Evolutionary conservation across 35 echinoderm and acorn worm genomes (phyloP), one percentile per base, ranked within the genome.

Genomic region (Nesometra sesokonis): DNA sequence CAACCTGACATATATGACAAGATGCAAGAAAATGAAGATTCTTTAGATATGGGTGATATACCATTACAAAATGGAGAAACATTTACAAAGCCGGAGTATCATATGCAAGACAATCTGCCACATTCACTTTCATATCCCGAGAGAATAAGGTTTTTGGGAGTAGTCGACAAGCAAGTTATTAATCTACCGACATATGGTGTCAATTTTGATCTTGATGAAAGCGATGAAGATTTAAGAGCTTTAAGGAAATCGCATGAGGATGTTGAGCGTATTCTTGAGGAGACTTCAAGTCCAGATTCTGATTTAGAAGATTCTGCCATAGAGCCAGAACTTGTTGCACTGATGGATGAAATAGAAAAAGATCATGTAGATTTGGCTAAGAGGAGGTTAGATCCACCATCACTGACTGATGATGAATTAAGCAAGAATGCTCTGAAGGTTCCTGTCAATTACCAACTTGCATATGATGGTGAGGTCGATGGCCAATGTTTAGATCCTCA

Each of bases 181-280:
- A 67, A 67, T 67, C 52, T 67, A 27, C 52, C 52, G 23, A 67
- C 8, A 9, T 67, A 67, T 67, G 23, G 23, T 67, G 52, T 99
- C 77, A 97, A 90, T 88, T 90, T 99, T 83, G 93, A 99, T 84
- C 92, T 90, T 17, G 93, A 99, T 87, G 85, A 52, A n/a, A 84
- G 86, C 8, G 81, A 89, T 80, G 93, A 95, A 21, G 81, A 83
- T 38, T 29, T 83, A 11, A 36, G n/a, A n/a, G 81, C 81, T 39
- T 31, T 83, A 34, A 83, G 27, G 27, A 38, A 83, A 37, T 37
- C 81, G 38, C 81, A 83, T 30, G n/a, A 17, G 38, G 37, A 83
- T 38, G 37, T 80, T 37, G 47, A 82, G 15, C 76, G 19, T 19
- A 36, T 91, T n/a, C 81, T 97, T 79, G 57, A 82, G 35, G 86